A percentile compares a stretch with the other conserved stretches of the same genome.
phyloP scores from a whole-genome alignment of 1,140 invertebrate genomes.

The Lordiphosa collinella region DNA sequence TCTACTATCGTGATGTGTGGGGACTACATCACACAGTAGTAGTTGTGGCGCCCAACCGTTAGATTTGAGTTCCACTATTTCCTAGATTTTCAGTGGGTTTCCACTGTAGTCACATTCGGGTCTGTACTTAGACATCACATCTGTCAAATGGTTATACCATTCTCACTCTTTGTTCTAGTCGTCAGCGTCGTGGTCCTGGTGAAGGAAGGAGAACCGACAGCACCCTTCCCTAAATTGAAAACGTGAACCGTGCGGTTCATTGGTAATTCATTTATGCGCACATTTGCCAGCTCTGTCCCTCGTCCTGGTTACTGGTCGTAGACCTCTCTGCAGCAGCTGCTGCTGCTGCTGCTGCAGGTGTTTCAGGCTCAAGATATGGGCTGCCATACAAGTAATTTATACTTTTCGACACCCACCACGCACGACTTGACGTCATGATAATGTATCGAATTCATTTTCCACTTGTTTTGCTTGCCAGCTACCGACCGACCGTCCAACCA shows the following conservation, averaged over 20 bases:
- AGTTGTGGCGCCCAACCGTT: no score
- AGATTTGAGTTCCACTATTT: no score
- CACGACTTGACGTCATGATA: constrained; percentile 75
- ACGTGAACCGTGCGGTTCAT: constrained; percentile 73
- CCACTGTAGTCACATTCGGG: constrained; percentile 11
- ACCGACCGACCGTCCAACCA: constrained; percentile 3
- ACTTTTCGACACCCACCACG: constrained; percentile 34
- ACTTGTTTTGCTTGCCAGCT: constrained; percentile 69
- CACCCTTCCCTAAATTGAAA: constrained; percentile 61
- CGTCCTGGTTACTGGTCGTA: constrained; percentile 15
- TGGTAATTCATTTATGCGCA: constrained; percentile 77
- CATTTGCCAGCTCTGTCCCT: constrained; percentile 53
- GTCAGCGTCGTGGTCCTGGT: neutral
- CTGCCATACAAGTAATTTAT: constrained; percentile 28
- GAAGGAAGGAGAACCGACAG: constrained; percentile 10
- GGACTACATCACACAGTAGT: no score
- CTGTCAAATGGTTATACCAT: constrained; percentile 63
- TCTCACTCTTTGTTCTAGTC: constrained; percentile 37
- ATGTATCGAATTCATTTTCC: constrained; percentile 78
- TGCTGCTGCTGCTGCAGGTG: constrained; percentile 55
- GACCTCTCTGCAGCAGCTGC: neutral
- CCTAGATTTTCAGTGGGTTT: no score
- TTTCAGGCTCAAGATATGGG: constrained; percentile 66
- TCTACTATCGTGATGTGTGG: no score
- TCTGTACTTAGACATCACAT: constrained; percentile 32